Conservation (phyloP, 2,113 vertebrate genomes). For the Toxostoma redivivum region DNA sequence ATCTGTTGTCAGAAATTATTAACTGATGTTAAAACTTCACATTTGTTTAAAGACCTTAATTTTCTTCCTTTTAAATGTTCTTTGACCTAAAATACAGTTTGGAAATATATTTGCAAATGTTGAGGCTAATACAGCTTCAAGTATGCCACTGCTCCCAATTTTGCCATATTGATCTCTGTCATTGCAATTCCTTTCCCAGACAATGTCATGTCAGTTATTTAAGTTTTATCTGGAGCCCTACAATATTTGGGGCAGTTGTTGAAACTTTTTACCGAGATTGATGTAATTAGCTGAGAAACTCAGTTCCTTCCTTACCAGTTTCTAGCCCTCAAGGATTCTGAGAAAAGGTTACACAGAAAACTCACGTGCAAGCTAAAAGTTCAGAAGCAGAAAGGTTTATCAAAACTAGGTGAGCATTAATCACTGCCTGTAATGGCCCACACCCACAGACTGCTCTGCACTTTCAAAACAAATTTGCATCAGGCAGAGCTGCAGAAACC, state of each 20-base stretch:
- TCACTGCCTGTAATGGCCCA: not conserved
- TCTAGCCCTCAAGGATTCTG: not conserved
- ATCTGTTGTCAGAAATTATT: not conserved
- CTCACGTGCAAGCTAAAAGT: fast-evolving
- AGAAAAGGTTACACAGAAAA: not conserved
- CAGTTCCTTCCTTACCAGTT: not conserved
- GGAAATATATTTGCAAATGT: not conserved
- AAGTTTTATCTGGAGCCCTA: not conserved
- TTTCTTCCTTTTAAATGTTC: not conserved
- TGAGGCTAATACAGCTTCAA: not conserved
- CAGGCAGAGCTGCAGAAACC: not conserved
- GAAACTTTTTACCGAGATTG: not conserved
- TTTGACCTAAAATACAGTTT: not conserved
- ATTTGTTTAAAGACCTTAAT: not conserved
- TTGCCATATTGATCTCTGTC: not conserved
- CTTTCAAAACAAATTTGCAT: not conserved
- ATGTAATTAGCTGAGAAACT: not conserved
- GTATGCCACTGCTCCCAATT: not conserved
- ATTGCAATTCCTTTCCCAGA: not conserved
- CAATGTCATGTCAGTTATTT: not conserved
- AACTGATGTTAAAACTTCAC: not conserved
- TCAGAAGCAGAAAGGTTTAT: not conserved
- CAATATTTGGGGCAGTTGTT: not conserved
- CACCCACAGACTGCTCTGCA: not conserved
- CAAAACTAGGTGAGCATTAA: not conserved